A percentile compares a stretch with the other conserved stretches of the same genome.
These are phyloP conservation scores for Bradypodion ventrale DNA, from an alignment of 2,797 vertebrate species.

Conservation along the genomic window DNA sequence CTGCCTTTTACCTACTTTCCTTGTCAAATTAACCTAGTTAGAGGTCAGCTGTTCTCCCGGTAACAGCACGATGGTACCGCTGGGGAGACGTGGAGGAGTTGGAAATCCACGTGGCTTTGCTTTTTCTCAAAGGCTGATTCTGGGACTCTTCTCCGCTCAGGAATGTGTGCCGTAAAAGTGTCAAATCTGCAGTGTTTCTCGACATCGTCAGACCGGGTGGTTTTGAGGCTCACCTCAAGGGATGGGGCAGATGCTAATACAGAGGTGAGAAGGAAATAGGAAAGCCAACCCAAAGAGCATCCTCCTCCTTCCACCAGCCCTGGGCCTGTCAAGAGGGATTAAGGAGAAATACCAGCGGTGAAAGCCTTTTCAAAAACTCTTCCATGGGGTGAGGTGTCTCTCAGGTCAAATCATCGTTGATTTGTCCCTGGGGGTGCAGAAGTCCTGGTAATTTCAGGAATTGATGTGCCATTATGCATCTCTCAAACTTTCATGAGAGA, in stretches of 20 bases:
- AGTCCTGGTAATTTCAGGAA: background rate
- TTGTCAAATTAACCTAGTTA: constrained; percentile 73
- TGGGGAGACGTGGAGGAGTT: background rate
- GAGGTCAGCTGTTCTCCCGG: constrained; percentile 44
- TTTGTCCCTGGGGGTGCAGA: background rate
- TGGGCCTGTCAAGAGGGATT: background rate
- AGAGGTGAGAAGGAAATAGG: background rate
- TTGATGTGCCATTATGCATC: too few species aligned
- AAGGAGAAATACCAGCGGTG: background rate
- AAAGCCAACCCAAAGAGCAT: fast-evolving
- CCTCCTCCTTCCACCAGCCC: too few species aligned
- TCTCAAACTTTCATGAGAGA: too few species aligned
- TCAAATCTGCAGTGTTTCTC: fast-evolving
- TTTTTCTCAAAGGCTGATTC: background rate
- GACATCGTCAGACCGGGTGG: fast-evolving
- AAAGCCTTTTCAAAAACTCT: fast-evolving
- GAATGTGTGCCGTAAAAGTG: background rate
- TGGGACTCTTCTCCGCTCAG: fast-evolving
- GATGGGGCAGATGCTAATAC: background rate
- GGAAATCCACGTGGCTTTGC: fast-evolving
- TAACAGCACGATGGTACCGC: background rate
- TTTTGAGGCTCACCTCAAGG: background rate
- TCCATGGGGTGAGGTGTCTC: fast-evolving
- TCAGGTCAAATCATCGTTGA: background rate
- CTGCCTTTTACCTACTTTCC: constrained; percentile 61